These are phyloP conservation scores for Pterocles orientalis DNA, from an alignment of 2,113 vertebrate species.

Conservation along the genomic window DNA sequence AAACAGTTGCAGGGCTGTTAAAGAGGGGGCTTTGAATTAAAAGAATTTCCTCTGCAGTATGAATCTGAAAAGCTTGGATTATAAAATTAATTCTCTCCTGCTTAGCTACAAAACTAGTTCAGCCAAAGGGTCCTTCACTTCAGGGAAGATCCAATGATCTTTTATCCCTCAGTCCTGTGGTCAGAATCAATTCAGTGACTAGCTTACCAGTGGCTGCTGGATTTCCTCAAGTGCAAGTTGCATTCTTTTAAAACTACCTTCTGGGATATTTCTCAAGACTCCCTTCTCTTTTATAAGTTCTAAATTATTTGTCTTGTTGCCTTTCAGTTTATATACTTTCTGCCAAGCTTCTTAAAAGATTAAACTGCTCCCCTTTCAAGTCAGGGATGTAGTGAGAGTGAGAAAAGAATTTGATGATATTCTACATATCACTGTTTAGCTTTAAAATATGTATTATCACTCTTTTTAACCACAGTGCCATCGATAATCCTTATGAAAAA, in stretches of 20 bases:
- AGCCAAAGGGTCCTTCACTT: background rate
- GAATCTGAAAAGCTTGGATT: background rate
- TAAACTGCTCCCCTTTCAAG: background rate
- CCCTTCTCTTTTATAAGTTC: background rate
- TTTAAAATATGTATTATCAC: background rate
- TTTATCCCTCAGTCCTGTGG: background rate
- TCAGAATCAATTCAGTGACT: background rate
- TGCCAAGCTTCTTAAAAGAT: conserved; percentile 3
- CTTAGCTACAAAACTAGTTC: background rate
- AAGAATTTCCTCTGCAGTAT: background rate
- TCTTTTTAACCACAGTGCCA: background rate
- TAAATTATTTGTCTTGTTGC: background rate
- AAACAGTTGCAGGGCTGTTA: background rate
- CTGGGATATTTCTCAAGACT: background rate
- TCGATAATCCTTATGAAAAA: background rate
- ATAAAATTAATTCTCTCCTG: background rate
- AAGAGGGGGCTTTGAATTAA: background rate
- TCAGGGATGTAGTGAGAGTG: background rate
- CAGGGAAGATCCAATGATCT: background rate
- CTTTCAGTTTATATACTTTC: background rate
- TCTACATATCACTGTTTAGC: background rate
- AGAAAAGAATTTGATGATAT: background rate
- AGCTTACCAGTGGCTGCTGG: background rate
- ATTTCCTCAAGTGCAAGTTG: background rate
- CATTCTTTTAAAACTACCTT: background rate